Evolutionary conservation across 2,888 invertebrate genomes (phyloP).

Genomic region (Nematopogon swammerdamellus): DNA sequence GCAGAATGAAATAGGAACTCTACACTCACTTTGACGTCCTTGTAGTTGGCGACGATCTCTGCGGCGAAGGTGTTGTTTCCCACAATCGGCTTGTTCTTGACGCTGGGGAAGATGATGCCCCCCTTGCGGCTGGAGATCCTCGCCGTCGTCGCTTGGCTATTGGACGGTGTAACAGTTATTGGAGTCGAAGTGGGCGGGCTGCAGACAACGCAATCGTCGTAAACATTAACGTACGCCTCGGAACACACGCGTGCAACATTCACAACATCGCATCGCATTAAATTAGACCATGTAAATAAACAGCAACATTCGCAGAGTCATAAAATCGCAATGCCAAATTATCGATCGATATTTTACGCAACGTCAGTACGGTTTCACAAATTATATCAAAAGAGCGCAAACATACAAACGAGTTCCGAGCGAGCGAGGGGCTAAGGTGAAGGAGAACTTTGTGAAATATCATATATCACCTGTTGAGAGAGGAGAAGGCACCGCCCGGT

Average conservation of each 20-base stretch:
- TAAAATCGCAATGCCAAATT: not conserved
- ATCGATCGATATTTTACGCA: not conserved
- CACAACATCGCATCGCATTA: constrained; percentile 16
- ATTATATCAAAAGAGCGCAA: not conserved
- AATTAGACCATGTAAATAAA: not conserved
- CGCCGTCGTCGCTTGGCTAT: constrained; percentile 33
- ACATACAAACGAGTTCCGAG: constrained; percentile 15
- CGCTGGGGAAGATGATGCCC: constrained; percentile 86
- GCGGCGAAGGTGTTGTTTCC: constrained; percentile 80
- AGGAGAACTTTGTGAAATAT: no score
- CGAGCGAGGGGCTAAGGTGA: not conserved
- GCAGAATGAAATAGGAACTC: no score
- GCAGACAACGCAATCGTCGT: constrained; percentile 20
- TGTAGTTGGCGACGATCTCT: constrained; percentile 70
- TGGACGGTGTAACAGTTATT: constrained; percentile 33
- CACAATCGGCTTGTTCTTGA: constrained; percentile 84
- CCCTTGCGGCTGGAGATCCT: constrained; percentile 63
- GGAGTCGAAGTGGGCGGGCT: constrained; percentile 35
- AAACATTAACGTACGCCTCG: constrained; percentile 10
- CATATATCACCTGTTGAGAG: constrained; percentile 41
- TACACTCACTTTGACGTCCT: constrained; percentile 82
- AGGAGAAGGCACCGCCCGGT: not conserved
- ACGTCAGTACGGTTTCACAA: not conserved
- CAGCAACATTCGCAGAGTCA: not conserved
- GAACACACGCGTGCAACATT: constrained; percentile 17